Evolutionary conservation across 1,140 invertebrate species (phyloP), one percentile per base, ranked within the genome.

Genomic region (Hormaphis cornu): DNA sequence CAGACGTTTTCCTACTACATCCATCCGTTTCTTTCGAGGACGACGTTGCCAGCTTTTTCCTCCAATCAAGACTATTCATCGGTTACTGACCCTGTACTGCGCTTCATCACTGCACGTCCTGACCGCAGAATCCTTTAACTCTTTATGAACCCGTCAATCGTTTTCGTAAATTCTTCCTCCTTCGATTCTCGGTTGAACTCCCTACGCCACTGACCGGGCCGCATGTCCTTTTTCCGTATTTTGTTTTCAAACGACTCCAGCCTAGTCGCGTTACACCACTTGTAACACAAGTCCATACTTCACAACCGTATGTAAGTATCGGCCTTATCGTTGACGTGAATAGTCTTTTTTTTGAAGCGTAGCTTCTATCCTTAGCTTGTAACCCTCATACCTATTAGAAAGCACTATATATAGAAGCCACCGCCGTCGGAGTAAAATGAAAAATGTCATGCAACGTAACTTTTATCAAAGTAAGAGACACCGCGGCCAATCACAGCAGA

Each of bases 341-440:
- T 20, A 50, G 46, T 50, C 46, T 50, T 50, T n/a, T 50, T 22
- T 50, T 50, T 50, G n/a, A n/a, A n/a, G n/a, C n/a, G n/a, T n/a
- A n/a, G n/a, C n/a, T n/a, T n/a, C n/a, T n/a, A n/a, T n/a, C n/a
- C n/a, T n/a, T n/a, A n/a, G n/a, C n/a, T n/a, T n/a, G n/a, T n/a
- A n/a, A n/a, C n/a, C n/a, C n/a, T n/a, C n/a, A n/a, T n/a, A n/a
- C n/a, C n/a, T n/a, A n/a, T n/a, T n/a, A n/a, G n/a, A n/a, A n/a
- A n/a, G n/a, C n/a, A n/a, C n/a, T n/a, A n/a, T n/a, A n/a, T n/a
- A n/a, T n/a, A n/a, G n/a, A n/a, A n/a, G n/a, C n/a, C n/a, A n/a
- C n/a, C n/a, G n/a, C n/a, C n/a, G n/a, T n/a, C n/a, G n/a, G n/a
- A n/a, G n/a, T n/a, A n/a, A n/a, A n/a, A n/a, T n/a, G n/a, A n/a